Conservation (phyloP, 2,797 vertebrate genomes). For the Tadarida brasiliensis region DNA sequence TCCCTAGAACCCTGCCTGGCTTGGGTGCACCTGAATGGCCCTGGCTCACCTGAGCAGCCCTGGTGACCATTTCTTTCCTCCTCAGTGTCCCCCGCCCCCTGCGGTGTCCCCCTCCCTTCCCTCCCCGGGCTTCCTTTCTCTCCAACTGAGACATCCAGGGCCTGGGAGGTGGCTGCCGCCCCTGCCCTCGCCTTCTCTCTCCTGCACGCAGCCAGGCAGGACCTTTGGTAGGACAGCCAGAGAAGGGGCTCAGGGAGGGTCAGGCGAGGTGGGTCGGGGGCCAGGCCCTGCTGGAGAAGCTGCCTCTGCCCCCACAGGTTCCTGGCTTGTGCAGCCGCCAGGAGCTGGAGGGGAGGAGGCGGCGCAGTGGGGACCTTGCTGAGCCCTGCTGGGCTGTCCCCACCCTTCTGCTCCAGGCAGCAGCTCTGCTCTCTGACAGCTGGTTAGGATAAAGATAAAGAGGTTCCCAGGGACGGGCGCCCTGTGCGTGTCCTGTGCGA, state of each 20-base stretch:
- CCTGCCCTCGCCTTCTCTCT: background rate
- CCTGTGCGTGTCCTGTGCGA: background rate
- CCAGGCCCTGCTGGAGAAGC: background rate
- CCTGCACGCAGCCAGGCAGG: background rate
- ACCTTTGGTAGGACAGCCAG: background rate
- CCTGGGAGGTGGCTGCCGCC: background rate
- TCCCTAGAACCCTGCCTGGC: background rate
- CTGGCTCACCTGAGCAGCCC: background rate
- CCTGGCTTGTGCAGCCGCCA: background rate
- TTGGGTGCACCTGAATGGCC: background rate
- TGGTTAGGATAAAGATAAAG: accelerated
- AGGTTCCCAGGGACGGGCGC: too few relatives aligned
- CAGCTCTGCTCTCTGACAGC: accelerated
- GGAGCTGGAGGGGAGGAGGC: background rate
- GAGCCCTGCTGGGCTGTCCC: background rate
- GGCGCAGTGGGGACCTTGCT: background rate
- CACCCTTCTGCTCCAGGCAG: accelerated
- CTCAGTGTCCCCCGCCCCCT: accelerated
- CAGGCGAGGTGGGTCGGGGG: background rate
- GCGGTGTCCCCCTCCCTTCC: too few relatives aligned
- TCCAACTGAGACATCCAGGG: background rate
- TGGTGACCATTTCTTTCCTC: background rate
- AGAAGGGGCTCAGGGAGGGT: background rate
- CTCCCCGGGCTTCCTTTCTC: background rate
- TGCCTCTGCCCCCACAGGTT: accelerated